phyloP scores from a whole-genome alignment of 2,113 vertebrate species.

The Gnathonemus longibarbis region DNA sequence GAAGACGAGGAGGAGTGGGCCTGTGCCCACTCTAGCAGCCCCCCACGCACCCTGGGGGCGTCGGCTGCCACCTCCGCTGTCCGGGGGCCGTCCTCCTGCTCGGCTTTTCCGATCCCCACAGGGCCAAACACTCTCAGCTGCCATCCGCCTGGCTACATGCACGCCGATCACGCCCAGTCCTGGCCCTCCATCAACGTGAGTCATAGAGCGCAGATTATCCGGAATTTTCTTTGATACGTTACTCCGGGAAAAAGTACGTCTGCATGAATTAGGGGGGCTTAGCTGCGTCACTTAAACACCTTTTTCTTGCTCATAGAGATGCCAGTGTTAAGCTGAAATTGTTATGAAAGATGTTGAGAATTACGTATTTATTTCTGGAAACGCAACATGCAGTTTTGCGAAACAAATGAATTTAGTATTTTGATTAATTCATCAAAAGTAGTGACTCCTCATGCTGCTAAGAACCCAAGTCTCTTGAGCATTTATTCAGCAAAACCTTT shows the following conservation, averaged over 20 bases:
- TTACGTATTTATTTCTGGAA: neutral
- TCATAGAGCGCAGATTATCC: neutral
- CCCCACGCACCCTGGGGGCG: conserved; percentile 64
- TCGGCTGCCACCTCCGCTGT: conserved; percentile 64
- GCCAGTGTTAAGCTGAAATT: neutral
- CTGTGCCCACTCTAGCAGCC: conserved; percentile 76
- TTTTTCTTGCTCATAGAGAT: neutral
- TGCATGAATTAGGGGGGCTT: neutral
- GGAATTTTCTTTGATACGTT: neutral
- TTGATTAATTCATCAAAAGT: neutral
- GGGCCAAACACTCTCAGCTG: conserved; percentile 64
- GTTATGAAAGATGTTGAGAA: neutral
- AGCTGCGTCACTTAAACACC: neutral
- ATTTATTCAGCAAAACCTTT: neutral
- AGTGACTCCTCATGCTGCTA: neutral
- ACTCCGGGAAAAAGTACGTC: neutral
- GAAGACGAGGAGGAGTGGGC: conserved; percentile 92
- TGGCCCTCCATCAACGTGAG: conserved; percentile 97
- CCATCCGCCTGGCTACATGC: conserved; percentile 64
- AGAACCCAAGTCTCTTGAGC: neutral
- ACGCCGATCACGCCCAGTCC: conserved; percentile 88
- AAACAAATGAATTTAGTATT: neutral
- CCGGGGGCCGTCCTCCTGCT: conserved; percentile 85
- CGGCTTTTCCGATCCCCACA: conserved; percentile 77
- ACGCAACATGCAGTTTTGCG: neutral